Percentiles rank a stretch among this genome's conserved stretches.
Conservation (phyloP, 2,113 vertebrate genomes). For the Cyprinodon variegatus region DNA sequence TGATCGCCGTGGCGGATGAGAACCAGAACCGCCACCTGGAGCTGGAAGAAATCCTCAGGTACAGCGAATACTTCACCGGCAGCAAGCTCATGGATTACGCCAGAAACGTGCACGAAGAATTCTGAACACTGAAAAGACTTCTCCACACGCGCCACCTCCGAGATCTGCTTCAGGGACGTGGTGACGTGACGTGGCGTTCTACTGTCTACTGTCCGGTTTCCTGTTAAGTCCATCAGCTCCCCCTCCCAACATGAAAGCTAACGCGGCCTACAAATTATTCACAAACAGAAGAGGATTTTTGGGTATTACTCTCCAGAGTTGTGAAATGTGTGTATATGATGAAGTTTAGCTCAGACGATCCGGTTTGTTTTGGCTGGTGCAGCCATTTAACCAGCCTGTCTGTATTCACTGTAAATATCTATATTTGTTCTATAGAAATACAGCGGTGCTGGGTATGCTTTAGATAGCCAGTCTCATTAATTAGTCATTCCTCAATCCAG, state of each 20-base stretch:
- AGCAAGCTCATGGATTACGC: constrained; percentile 99
- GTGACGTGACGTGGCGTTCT: constrained; percentile 17
- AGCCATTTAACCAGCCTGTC: constrained; percentile 13
- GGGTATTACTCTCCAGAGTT: constrained; percentile 21
- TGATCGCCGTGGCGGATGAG: constrained; percentile 97
- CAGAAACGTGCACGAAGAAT: constrained; percentile 95
- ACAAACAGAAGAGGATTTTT: constrained; percentile 32
- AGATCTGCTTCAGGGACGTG: constrained; percentile 38
- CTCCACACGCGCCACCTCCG: background rate
- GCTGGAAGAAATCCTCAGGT: constrained; percentile 94
- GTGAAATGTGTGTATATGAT: constrained; percentile 70
- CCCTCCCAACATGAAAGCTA: constrained; percentile 17
- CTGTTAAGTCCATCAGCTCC: constrained; percentile 10
- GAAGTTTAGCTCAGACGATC: constrained; percentile 17
- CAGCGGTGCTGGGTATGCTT: constrained; percentile 31
- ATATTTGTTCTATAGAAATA: constrained; percentile 14
- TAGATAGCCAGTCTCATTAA: background rate
- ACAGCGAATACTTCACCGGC: constrained; percentile 97
- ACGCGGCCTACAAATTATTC: constrained; percentile 33
- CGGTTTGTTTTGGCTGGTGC: background rate
- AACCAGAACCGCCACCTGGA: constrained; percentile 93
- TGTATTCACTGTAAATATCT: constrained; percentile 59
- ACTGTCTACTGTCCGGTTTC: constrained; percentile 36
- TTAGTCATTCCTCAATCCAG: background rate
- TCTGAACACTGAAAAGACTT: constrained; percentile 76